These are phyloP conservation scores for Laterallus jamaicensis DNA, from an alignment of 2,113 vertebrate genomes.

Conservation along the genomic window DNA sequence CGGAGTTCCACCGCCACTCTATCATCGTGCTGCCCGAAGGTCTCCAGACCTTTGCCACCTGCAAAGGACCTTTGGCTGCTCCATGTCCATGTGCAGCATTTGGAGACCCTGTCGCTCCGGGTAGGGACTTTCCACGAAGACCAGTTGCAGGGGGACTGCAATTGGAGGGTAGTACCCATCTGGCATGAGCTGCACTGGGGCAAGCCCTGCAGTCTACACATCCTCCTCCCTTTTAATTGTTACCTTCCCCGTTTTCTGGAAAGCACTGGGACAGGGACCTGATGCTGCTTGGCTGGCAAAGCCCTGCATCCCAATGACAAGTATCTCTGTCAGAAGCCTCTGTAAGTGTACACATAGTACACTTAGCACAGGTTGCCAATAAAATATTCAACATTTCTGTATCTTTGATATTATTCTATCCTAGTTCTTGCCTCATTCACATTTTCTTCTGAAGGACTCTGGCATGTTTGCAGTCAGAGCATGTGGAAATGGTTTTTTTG, in stretches of 20 bases:
- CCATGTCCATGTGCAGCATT: fast-evolving
- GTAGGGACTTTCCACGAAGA: not conserved
- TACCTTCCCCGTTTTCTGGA: not conserved
- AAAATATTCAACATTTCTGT: not conserved
- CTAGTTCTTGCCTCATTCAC: not conserved
- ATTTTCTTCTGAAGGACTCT: not conserved
- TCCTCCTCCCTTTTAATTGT: not conserved
- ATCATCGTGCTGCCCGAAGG: fast-evolving
- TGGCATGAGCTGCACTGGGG: too few relatives aligned
- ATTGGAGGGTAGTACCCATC: not conserved
- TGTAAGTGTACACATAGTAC: not conserved
- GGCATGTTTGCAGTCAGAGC: not conserved
- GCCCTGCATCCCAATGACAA: too few relatives aligned
- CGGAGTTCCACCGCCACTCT: not conserved
- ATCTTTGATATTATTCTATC: not conserved
- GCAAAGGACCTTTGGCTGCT: not conserved
- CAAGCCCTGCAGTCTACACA: fast-evolving
- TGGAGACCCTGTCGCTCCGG: fast-evolving
- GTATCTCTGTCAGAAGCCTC: not conserved
- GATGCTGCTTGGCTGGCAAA: not conserved
- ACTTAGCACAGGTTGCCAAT: not conserved
- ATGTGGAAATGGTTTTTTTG: not conserved
- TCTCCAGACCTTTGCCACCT: not conserved
- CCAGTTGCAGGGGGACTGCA: fast-evolving
- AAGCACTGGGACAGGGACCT: not conserved